phyloP scores from a whole-genome alignment of 1,140 invertebrate genomes.

The Caerostris darwini region DNA sequence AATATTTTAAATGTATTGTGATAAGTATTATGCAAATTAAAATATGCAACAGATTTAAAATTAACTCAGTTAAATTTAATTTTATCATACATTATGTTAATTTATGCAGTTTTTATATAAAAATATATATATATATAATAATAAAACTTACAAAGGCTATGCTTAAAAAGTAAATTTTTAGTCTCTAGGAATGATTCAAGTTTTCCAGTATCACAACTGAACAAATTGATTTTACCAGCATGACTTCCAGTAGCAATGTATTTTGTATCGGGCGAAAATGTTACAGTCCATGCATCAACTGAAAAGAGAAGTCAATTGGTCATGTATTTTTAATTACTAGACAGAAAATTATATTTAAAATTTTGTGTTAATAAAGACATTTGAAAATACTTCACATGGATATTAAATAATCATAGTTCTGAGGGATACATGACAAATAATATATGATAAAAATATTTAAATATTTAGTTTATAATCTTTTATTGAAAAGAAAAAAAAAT shows the following conservation, averaged over 20 bases:
- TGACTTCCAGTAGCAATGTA: constrained; percentile 96
- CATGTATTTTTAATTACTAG: too few species aligned
- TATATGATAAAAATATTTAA: too few species aligned
- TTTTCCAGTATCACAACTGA: constrained; percentile 93
- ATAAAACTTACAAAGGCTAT: constrained; percentile 93
- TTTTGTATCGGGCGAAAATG: constrained; percentile 96
- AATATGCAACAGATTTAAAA: constrained; percentile 59
- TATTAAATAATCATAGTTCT: too few species aligned
- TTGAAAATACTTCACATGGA: background rate
- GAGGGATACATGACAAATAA: too few species aligned
- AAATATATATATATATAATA: background rate
- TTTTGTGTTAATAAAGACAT: background rate
- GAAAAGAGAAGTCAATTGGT: constrained; percentile 35
- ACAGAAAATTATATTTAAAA: too few species aligned
- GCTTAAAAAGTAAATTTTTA: constrained; percentile 95
- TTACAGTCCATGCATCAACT: constrained; percentile 97
- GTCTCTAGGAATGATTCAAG: constrained; percentile 95
- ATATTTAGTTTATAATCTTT: too few species aligned
- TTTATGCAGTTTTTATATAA: too few species aligned
- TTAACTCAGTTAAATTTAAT: too few species aligned
- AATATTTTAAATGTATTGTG: too few species aligned
- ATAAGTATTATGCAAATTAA: constrained; percentile 38
- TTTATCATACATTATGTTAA: too few species aligned
- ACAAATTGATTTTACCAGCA: constrained; percentile 96
- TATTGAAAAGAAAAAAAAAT: too few species aligned